Conservation (phyloP, 1,140 invertebrate species). For the Metaphire vulgaris region DNA sequence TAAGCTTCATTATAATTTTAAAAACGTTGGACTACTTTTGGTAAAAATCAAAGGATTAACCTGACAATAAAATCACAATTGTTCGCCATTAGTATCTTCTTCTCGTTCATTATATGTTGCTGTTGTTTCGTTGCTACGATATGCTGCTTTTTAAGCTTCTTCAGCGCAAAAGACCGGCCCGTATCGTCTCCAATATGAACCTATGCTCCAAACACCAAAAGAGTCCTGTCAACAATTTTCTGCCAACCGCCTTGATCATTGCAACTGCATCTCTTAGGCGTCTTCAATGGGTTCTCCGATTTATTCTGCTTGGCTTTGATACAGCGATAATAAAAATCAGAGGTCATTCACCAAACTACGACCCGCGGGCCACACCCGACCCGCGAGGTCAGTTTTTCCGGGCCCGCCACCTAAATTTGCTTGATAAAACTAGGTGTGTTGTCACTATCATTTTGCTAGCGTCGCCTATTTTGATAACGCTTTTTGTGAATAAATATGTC, state of each 20-base stretch:
- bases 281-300: neutral
- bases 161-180: conserved; percentile 77
- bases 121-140: conserved; percentile 89
- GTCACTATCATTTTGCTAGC: no score
- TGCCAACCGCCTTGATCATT: neutral
- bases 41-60: conserved; percentile 50
- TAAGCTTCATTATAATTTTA: no score
- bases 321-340: neutral
- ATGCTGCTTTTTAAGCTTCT: conserved; percentile 84
- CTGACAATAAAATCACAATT: conserved; percentile 74
- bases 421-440: no score
- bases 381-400: no score
- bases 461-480: no score
- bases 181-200: conserved; percentile 54
- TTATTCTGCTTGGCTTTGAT: no score
- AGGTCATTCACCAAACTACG: neutral
- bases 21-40: no score
- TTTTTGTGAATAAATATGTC: no score
- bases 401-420: no score
- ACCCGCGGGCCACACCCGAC: no score
- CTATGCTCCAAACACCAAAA: neutral
- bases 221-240: neutral
- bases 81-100: conserved; percentile 73
- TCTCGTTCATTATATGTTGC: conserved; percentile 85
- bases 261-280: neutral